Evolutionary conservation across 1,140 invertebrate species (phyloP), one percentile per base, ranked within the genome.

Genomic region (Drosophila rufa): DNA sequence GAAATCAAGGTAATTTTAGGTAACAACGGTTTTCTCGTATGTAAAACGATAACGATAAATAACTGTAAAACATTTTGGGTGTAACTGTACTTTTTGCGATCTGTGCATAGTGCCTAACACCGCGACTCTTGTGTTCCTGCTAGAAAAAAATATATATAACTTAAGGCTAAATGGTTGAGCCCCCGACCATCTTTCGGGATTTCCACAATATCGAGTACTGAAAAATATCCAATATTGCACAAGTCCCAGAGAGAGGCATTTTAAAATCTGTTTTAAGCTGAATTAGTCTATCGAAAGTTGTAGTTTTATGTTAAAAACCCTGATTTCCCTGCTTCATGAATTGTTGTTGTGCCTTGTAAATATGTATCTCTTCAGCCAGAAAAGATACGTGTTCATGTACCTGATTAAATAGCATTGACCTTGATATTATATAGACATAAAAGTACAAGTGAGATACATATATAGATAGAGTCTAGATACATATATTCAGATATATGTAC

Each of bases 41-140:
- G 58, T 79, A 74, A 82, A 61, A 46, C 65, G 38, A 75, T 75
- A 38, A 74, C 6, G 7, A 74, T 30, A 58, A 69, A 71, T 19
- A 71, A 69, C 40, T 71, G 53, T 56, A 55, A 68, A 43, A 74
- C 30, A 74, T 56, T 56, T 69, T 75, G 38, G 46, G 42, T 76
- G 51, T 69, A 45, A 36, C 64, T 77, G 64, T 68, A 77, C 51
- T 66, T 42, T 69, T 42, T 73, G 69, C 68, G 46, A 70, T 71
- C 66, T 76, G 71, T 76, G 71, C 71, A 65, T 75, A 76, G 71
- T 65, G 70, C 60, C 51, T 58, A 76, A 75, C 56, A 58, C 59
- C 62, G 33, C 55, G 33, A 71, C 66, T 60, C 55, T 58, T 45
- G 56, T 59, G 62, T 56, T 40, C 57, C 62, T 42, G 27, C 22